Percentiles rank a stretch among this genome's conserved stretches.
These are phyloP conservation scores for Stomatorhinus walkeri DNA, from an alignment of 2,797 vertebrate genomes.

Conservation along the genomic window DNA sequence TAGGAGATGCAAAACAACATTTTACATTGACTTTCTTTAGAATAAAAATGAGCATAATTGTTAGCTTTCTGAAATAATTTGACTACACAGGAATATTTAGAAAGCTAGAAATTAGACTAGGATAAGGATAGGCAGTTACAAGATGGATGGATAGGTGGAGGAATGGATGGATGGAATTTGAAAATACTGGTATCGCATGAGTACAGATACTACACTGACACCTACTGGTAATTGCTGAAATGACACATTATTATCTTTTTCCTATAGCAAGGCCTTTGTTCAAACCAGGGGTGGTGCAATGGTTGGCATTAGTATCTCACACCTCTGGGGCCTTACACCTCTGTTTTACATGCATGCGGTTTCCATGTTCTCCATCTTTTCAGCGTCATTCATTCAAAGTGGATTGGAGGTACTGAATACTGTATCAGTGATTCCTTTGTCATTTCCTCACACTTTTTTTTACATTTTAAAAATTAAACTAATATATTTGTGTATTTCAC, in stretches of 20 bases:
- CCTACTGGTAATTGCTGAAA: slow-evolving; percentile 52
- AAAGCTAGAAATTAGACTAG: background rate
- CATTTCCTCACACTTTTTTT: background rate
- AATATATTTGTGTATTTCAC: background rate
- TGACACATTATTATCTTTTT: background rate
- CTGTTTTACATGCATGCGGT: background rate
- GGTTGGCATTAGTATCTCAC: background rate
- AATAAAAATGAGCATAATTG: background rate
- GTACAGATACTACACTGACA: slow-evolving; percentile 54
- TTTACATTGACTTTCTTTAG: background rate
- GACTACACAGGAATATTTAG: background rate
- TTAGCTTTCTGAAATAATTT: background rate
- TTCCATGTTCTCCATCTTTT: background rate
- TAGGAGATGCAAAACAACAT: background rate
- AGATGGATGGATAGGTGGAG: background rate
- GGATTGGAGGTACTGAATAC: background rate
- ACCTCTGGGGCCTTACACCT: background rate
- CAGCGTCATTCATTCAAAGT: background rate
- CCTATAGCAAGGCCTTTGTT: background rate
- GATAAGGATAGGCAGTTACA: background rate
- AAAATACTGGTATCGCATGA: background rate
- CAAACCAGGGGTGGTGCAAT: background rate
- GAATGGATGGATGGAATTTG: background rate
- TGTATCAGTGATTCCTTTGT: background rate
- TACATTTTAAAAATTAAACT: background rate